Evolutionary conservation across 2,888 invertebrate species (phyloP).

Genomic region (Ditula angustiorana): DNA sequence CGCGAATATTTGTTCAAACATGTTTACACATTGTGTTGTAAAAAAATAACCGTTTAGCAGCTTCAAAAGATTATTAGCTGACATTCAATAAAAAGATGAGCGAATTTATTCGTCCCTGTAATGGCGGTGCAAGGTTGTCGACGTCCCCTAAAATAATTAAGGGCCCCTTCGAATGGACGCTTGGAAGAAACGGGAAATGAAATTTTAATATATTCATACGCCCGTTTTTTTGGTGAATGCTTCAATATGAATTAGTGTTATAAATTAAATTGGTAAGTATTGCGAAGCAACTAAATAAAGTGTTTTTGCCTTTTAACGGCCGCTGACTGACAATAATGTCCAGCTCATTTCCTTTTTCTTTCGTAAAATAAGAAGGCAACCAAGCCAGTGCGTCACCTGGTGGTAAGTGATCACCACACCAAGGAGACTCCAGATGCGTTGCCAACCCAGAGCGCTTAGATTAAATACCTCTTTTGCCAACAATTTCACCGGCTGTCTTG

Average conservation of each 20-base stretch:
- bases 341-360: too few relatives aligned
- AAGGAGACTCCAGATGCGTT: too few relatives aligned
- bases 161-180: neutral
- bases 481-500: too few relatives aligned
- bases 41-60: neutral
- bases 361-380: too few relatives aligned
- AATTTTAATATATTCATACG: constrained; percentile 22
- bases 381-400: too few relatives aligned
- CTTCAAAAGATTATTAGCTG: constrained; percentile 4
- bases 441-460: too few relatives aligned
- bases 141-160: constrained; percentile 17
- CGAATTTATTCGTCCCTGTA: constrained; percentile 3
- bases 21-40: too few relatives aligned
- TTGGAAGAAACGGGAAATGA: constrained; percentile 13
- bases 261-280: constrained; percentile 4
- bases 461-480: too few relatives aligned
- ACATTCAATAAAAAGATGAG: neutral
- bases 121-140: neutral
- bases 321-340: too few relatives aligned
- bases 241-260: neutral
- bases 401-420: too few relatives aligned
- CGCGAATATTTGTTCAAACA: too few relatives aligned
- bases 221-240: neutral
- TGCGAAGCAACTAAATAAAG: neutral
- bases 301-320: too few relatives aligned